These are phyloP conservation scores for Lophius americanus DNA, from an alignment of 2,797 vertebrate species.

Conservation along the genomic window DNA sequence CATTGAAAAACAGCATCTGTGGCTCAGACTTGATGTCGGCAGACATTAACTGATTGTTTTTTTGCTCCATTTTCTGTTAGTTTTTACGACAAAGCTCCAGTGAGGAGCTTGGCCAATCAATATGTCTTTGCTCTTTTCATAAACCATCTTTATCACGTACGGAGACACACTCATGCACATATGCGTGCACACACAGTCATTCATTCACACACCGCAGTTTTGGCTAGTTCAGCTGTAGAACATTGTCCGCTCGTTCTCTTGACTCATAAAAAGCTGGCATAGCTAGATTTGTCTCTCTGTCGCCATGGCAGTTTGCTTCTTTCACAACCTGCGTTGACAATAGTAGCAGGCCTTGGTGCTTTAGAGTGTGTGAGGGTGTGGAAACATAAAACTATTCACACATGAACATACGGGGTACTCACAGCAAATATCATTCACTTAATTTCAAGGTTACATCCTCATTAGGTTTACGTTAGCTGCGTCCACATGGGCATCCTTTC, in stretches of 20 bases:
- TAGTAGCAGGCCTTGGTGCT: conserved; percentile 15
- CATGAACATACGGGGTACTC: no score
- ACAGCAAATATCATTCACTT: no score
- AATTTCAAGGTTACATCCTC: no score
- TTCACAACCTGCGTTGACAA: conserved; percentile 50
- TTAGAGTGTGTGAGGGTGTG: no score
- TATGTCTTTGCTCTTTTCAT: conserved; percentile 39
- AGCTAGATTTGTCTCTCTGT: conserved; percentile 61
- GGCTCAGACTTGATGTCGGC: conserved; percentile 40
- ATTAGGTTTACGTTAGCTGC: no score
- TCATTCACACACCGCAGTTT: conserved; percentile 29
- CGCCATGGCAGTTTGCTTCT: conserved; percentile 60
- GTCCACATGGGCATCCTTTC: no score
- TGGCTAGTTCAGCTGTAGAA: conserved; percentile 42
- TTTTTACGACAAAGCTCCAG: conserved; percentile 47
- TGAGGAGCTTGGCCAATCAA: conserved; percentile 59
- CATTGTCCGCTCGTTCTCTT: conserved; percentile 15
- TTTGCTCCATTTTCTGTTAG: conserved; percentile 42
- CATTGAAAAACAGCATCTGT: conserved; percentile 7
- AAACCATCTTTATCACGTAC: conserved; percentile 62
- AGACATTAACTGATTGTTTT: conserved; percentile 35
- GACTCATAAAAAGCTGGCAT: conserved; percentile 62
- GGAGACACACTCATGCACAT: conserved; percentile 17
- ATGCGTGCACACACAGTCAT: conserved; percentile 17
- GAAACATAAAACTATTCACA: no score